Percentiles rank a stretch among this genome's conserved stretches.
Conservation (phyloP, 2,113 vertebrate species). For the Psittacara wagleri region DNA sequence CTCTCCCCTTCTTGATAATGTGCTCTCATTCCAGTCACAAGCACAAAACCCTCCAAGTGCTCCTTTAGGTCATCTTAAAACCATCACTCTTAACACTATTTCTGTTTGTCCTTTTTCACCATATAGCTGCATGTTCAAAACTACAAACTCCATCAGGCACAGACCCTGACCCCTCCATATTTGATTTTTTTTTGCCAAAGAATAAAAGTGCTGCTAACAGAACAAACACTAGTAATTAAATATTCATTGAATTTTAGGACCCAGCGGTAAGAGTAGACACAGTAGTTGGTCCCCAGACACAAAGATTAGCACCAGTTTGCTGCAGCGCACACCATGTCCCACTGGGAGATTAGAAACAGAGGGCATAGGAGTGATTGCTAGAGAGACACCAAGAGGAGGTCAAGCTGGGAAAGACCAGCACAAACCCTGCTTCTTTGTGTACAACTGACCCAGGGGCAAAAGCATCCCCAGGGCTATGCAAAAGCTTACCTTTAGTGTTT, state of each 20-base stretch:
- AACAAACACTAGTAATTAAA: not conserved
- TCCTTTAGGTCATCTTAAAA: not conserved
- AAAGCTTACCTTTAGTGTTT: not conserved
- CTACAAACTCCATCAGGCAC: not conserved
- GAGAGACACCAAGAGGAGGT: not conserved
- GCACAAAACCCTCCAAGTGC: not conserved
- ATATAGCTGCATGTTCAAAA: not conserved
- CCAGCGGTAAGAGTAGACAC: not conserved
- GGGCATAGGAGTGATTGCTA: not conserved
- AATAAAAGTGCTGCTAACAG: not conserved
- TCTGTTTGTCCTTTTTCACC: not conserved
- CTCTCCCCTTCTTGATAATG: not conserved
- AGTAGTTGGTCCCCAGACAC: not conserved
- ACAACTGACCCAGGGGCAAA: not conserved
- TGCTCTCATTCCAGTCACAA: not conserved
- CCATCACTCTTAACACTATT: not conserved
- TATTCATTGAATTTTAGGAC: not conserved
- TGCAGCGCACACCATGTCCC: not conserved
- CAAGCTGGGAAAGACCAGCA: not conserved
- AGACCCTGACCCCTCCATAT: not conserved
- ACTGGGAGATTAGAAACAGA: not conserved
- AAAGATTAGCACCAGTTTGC: not conserved
- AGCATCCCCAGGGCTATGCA: not conserved
- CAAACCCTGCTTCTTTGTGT: not conserved
- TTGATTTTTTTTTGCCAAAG: not conserved